Percentiles rank a stretch among this genome's conserved stretches.
Evolutionary conservation across 2,888 invertebrate genomes (phyloP).

Genomic region (Idaea aversata): DNA sequence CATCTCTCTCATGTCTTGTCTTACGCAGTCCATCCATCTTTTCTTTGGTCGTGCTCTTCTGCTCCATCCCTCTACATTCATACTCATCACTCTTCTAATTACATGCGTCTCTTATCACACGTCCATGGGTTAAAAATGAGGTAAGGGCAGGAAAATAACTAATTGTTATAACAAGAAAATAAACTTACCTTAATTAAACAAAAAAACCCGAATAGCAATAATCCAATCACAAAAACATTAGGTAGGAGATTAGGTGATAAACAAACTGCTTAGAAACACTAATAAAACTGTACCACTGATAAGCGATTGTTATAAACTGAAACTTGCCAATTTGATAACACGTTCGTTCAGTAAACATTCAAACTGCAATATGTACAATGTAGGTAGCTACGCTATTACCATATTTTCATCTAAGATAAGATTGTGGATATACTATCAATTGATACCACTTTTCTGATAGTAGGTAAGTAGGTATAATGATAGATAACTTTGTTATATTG

Average conservation of each 20-base stretch:
- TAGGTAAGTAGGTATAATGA: neutral
- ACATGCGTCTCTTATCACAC: too few relatives aligned
- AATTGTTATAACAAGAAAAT: neutral
- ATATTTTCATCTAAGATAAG: slow-evolving; percentile 64
- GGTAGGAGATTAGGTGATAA: neutral
- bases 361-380: slow-evolving; percentile 42
- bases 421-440: slow-evolving; percentile 31
- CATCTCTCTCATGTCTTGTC: too few relatives aligned
- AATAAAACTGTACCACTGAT: neutral
- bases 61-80: too few relatives aligned
- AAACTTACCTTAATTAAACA: neutral
- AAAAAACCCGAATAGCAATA: neutral
- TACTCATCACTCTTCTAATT: too few relatives aligned
- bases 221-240: neutral
- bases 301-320: neutral
- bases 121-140: too few relatives aligned
- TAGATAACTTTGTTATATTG: slow-evolving; percentile 4
- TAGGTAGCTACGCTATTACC: slow-evolving; percentile 47
- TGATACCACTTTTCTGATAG: slow-evolving; percentile 31
- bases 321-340: neutral
- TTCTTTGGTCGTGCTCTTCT: too few relatives aligned
- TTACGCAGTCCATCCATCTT: too few relatives aligned
- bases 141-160: neutral
- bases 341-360: slow-evolving; percentile 23
- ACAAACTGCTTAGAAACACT: neutral